Percentiles rank a stretch among this genome's conserved stretches.
Conservation (phyloP, 2,113 vertebrate genomes). For the Piaya cayana region DNA sequence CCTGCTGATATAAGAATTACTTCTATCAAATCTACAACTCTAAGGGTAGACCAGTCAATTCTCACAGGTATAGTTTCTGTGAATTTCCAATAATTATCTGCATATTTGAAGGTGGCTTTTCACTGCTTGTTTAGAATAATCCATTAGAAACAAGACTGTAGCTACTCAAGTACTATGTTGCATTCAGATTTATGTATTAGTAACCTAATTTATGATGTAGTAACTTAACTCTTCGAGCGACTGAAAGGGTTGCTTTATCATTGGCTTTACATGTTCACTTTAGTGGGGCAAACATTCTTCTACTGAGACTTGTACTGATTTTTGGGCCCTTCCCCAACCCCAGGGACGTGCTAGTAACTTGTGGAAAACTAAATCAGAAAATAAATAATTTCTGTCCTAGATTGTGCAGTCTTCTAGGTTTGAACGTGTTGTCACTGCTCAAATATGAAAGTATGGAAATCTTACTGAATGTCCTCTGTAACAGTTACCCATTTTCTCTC, state of each 20-base stretch:
- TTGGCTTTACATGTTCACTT: neutral
- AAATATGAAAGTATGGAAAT: neutral
- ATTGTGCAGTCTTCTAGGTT: neutral
- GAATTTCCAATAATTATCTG: neutral
- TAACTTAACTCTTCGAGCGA: neutral
- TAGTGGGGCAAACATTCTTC: neutral
- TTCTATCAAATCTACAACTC: slow-evolving; percentile 97
- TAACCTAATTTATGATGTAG: neutral
- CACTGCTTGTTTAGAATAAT: neutral
- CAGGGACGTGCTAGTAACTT: neutral
- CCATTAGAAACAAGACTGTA: neutral
- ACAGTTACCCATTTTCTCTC: neutral
- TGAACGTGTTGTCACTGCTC: neutral
- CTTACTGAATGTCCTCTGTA: neutral
- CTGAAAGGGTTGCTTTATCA: neutral
- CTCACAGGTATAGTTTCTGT: slow-evolving; percentile 86
- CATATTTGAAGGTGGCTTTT: neutral
- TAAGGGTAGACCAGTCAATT: slow-evolving; percentile 97
- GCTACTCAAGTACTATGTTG: neutral
- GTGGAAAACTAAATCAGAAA: neutral
- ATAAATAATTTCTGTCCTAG: neutral
- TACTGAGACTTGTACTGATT: neutral
- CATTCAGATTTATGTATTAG: neutral
- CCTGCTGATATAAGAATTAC: slow-evolving; percentile 97
- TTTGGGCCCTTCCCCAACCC: neutral